Base-by-base conservation (phyloP, 2,888 invertebrate genomes). In the Dynastes hyllus region DNA sequence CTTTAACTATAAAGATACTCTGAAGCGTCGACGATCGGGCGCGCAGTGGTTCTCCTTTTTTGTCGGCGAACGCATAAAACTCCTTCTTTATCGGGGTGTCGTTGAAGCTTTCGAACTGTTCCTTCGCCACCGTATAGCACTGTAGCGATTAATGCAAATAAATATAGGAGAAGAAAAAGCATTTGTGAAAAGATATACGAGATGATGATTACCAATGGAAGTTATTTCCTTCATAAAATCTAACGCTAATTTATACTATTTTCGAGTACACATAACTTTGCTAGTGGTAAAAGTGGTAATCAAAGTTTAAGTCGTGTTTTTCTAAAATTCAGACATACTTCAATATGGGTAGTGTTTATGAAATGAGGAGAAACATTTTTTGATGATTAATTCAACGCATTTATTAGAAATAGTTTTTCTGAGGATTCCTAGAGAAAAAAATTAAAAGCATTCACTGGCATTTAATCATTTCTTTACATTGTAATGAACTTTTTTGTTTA, bases 1-100 rank as follows among this genome's bases (percentile, higher is more conserved):
- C 50, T 69, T 78, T 70, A 78, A 78, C 69, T 78, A 65, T 66
- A 76, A 66, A 53, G 76, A 76, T 66, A 66, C 76, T 55, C 71
- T 58, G 71, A 71, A 71, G 71, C 71, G 71, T 55, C 55, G 71
- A 71, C 32, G 71, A 71, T 71, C 71, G 71, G 40, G 40, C 32
- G 55, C n/a, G 55, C 55, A 51, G 13, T 29, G 13, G 29, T 71
- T 71, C 71, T 71, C 58, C 71, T 71, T 70, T 70, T 71, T 71
- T 71, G 71, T 71, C 58, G 55, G 58, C 58, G 71, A 71, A 71
- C 71, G 71, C 71, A 71, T 71, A 71, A 71, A 71, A 71, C 71
- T 71, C 71, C 55, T 55, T 55, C 55, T 71, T 71, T 71, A 71
- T 71, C 71, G 71, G 71, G 71, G 55, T 71, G 71, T 71, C 71